Evolutionary conservation across 2,888 invertebrate genomes (phyloP).

Genomic region (Tholera decimalis): DNA sequence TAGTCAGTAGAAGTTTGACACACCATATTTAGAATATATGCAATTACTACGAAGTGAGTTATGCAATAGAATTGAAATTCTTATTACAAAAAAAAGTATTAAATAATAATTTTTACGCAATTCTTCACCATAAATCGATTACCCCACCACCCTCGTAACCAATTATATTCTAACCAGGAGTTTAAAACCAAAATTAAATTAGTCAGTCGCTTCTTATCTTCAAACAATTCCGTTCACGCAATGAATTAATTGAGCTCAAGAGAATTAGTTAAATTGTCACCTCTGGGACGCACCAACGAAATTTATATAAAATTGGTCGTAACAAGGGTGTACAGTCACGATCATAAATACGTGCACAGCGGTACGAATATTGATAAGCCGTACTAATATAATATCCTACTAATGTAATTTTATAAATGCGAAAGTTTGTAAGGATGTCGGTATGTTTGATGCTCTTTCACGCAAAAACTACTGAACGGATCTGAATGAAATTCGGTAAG

Average conservation of each 20-base stretch:
- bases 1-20: too few species aligned
- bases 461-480: too few species aligned
- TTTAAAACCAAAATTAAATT: slow-evolving; percentile 56
- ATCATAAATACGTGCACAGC: not conserved
- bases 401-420: too few species aligned
- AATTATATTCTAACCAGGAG: slow-evolving; percentile 45
- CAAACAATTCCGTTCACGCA: slow-evolving; percentile 68
- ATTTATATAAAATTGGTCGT: slow-evolving; percentile 62
- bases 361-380: not conserved
- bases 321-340: slow-evolving; percentile 29
- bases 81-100: too few species aligned
- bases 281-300: slow-evolving; percentile 53
- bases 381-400: too few species aligned
- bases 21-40: too few species aligned
- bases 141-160: slow-evolving; percentile 16
- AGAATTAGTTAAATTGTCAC: slow-evolving; percentile 67
- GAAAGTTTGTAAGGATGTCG: too few species aligned
- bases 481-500: too few species aligned
- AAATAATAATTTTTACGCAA: not conserved
- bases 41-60: too few species aligned
- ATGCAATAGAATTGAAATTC: too few species aligned
- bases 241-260: slow-evolving; percentile 68
- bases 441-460: too few species aligned
- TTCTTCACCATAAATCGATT: slow-evolving; percentile 11
- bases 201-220: slow-evolving; percentile 60